Evolutionary conservation across 2,888 invertebrate genomes (phyloP).

Genomic region (Hirtodrosophila trivittata): DNA sequence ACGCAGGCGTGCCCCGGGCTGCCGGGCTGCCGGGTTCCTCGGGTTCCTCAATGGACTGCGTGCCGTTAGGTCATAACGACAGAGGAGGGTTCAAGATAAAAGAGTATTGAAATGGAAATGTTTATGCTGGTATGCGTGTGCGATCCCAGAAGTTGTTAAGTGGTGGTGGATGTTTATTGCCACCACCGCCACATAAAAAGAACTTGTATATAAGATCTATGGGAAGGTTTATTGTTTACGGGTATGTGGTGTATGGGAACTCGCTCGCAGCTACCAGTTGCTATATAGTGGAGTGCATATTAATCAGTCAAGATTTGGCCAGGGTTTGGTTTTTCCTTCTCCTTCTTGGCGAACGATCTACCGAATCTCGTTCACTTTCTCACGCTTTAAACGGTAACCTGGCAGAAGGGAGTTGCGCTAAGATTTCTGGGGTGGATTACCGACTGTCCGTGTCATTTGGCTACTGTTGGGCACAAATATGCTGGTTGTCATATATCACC

Average conservation of each 20-base stretch:
- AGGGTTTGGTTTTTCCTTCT: no score
- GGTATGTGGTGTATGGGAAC: constrained; percentile 53
- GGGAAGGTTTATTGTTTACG: constrained; percentile 29
- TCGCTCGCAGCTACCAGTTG: constrained; percentile 50
- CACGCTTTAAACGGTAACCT: constrained; percentile 45
- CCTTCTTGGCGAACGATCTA: constrained; percentile 15
- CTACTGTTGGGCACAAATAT: constrained; percentile 57
- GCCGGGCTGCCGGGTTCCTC: not conserved
- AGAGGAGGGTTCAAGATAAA: constrained; percentile 60
- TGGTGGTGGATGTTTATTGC: constrained; percentile 44
- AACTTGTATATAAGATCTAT: constrained; percentile 26
- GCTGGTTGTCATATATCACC: constrained; percentile 61
- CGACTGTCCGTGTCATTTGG: constrained; percentile 50
- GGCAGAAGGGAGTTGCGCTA: constrained; percentile 31
- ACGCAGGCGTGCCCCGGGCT: constrained; percentile 69
- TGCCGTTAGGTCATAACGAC: constrained; percentile 61
- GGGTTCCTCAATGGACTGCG: constrained; percentile 44
- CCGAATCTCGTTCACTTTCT: constrained; percentile 46
- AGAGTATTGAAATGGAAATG: constrained; percentile 60
- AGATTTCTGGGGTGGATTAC: constrained; percentile 33
- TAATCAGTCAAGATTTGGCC: constrained; percentile 70
- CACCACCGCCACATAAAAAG: constrained; percentile 44
- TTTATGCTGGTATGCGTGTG: constrained; percentile 62
- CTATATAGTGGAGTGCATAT: constrained; percentile 60
- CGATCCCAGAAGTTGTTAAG: constrained; percentile 47